phyloP scores from a whole-genome alignment of 2,888 invertebrate species.

The Coelinius sp. region DNA sequence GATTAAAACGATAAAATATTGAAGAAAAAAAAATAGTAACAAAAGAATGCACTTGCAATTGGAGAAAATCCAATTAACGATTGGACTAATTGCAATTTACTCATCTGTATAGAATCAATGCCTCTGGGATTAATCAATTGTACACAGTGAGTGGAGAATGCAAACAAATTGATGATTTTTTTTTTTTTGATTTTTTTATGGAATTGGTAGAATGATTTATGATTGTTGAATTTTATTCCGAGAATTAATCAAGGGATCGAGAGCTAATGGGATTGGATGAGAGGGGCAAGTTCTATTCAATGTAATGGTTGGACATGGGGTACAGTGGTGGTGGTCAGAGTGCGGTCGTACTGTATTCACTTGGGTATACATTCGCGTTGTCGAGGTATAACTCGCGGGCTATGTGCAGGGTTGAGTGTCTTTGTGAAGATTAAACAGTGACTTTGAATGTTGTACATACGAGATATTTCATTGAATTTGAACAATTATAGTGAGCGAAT shows the following conservation, averaged over 20 bases:
- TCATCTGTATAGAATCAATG: neutral
- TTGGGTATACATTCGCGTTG: no score
- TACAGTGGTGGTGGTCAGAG: neutral
- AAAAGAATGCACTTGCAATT: neutral
- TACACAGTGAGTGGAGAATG: neutral
- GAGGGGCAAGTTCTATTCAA: neutral
- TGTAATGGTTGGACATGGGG: neutral
- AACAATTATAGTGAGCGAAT: no score
- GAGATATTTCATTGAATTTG: no score
- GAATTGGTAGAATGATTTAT: no score
- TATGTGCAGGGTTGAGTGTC: no score
- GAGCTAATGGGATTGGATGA: neutral
- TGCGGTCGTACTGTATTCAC: neutral
- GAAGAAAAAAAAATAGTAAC: neutral
- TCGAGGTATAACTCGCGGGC: no score
- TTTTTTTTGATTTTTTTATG: no score
- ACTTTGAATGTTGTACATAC: no score
- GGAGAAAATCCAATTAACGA: neutral
- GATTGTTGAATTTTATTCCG: no score
- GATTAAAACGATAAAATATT: neutral
- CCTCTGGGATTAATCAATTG: neutral
- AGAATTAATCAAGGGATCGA: no score
- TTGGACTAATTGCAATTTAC: neutral
- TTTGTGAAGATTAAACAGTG: no score
- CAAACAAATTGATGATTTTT: neutral